Evolutionary conservation across 2,113 vertebrate species (phyloP).

Genomic region (Strix aluco): DNA sequence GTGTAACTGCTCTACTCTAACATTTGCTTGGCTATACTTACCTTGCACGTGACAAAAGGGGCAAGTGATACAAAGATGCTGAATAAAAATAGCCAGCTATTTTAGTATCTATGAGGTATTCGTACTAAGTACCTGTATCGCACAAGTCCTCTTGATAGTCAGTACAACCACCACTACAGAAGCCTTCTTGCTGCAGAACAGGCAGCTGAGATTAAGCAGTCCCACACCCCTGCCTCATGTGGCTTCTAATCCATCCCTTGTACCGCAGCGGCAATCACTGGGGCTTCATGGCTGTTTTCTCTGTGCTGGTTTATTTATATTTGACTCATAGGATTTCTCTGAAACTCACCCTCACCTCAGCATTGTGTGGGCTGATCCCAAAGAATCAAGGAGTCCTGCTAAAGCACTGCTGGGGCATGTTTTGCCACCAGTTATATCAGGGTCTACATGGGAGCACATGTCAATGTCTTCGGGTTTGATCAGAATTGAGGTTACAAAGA

Average conservation of each 20-base stretch:
- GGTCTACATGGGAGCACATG: not conserved
- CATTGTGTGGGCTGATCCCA: not conserved
- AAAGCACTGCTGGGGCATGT: not conserved
- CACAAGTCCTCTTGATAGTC: not conserved
- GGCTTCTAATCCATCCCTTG: not conserved
- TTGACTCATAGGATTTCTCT: not conserved
- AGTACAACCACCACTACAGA: not conserved
- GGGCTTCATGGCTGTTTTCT: not conserved
- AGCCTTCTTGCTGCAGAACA: not conserved
- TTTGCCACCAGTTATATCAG: not conserved
- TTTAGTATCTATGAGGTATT: not conserved
- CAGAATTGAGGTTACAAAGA: not conserved
- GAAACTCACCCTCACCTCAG: not conserved
- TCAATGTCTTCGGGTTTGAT: not conserved
- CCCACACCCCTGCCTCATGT: not conserved
- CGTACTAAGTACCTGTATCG: not conserved
- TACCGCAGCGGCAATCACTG: not conserved
- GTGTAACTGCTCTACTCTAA: not conserved
- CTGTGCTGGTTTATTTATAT: not conserved
- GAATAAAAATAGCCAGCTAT: not conserved
- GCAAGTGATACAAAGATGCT: not conserved
- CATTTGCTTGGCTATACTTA: not conserved
- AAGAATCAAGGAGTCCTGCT: not conserved
- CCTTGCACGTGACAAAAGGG: not conserved
- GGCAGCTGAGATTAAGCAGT: not conserved